These are phyloP conservation scores for Cryptomyrus ogoouensis DNA, from an alignment of 2,113 vertebrate species.

Conservation along the genomic window DNA sequence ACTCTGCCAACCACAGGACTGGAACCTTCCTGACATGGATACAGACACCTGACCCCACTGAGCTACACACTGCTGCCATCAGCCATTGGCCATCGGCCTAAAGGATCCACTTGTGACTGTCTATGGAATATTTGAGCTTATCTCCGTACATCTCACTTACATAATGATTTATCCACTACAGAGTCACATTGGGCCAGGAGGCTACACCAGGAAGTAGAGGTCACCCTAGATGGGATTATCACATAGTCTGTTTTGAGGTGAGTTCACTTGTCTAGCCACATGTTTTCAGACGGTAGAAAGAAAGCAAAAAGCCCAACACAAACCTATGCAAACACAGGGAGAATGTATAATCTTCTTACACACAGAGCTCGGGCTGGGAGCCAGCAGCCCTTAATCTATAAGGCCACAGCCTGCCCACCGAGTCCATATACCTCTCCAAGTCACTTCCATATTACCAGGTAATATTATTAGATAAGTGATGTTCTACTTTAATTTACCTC, in stretches of 20 bases:
- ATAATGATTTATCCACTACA: neutral
- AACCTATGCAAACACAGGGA: neutral
- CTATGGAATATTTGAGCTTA: neutral
- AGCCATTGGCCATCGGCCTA: neutral
- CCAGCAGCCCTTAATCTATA: neutral
- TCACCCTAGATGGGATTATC: neutral
- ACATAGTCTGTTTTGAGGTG: neutral
- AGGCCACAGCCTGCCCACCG: neutral
- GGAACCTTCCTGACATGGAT: neutral
- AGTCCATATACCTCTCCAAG: neutral
- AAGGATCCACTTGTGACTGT: neutral
- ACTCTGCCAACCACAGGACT: neutral
- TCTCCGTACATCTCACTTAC: neutral
- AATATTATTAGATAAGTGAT: neutral
- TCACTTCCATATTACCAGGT: neutral
- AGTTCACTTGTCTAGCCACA: neutral
- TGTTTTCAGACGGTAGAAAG: neutral
- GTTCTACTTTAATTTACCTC: neutral
- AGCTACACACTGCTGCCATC: neutral
- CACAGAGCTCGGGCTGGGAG: neutral
- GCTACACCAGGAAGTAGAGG: neutral
- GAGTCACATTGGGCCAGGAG: neutral
- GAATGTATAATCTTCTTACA: neutral
- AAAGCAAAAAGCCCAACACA: neutral
- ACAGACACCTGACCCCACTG: neutral